Percentiles rank a stretch among this genome's conserved stretches.
Evolutionary conservation across 2,888 invertebrate genomes (phyloP).

Genomic region (Laspeyria flexula): DNA sequence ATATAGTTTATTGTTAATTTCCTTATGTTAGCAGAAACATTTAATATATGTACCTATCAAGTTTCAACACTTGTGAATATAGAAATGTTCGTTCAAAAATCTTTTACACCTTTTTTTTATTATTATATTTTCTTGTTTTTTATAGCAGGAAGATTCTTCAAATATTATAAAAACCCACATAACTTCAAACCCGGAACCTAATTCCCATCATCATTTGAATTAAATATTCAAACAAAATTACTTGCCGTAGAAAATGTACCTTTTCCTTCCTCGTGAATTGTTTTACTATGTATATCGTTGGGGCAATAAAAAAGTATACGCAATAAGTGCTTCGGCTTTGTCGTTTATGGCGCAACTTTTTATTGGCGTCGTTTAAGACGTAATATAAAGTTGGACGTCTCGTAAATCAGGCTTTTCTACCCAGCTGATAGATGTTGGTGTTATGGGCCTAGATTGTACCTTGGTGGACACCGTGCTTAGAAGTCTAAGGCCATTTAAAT

Average conservation of each 20-base stretch:
- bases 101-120: no score
- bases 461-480: conserved; percentile 33
- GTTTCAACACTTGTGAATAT: no score
- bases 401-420: conserved; percentile 73
- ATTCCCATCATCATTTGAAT: conserved; percentile 37
- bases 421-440: conserved; percentile 50
- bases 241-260: conserved; percentile 28
- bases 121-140: no score
- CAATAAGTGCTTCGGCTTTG: conserved; percentile 58
- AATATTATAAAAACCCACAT: neutral
- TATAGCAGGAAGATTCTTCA: no score
- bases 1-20: neutral
- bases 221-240: conserved; percentile 50
- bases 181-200: conserved; percentile 6
- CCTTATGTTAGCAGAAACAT: neutral
- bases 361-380: conserved; percentile 78
- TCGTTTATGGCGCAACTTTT: conserved; percentile 76
- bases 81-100: no score
- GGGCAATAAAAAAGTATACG: conserved; percentile 57
- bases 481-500: neutral
- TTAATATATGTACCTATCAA: neutral
- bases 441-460: conserved; percentile 44
- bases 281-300: conserved; percentile 50
- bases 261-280: conserved; percentile 47
- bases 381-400: conserved; percentile 71